Evolutionary conservation across 2,888 invertebrate species (phyloP).

Genomic region (Macroteleia sp.): DNA sequence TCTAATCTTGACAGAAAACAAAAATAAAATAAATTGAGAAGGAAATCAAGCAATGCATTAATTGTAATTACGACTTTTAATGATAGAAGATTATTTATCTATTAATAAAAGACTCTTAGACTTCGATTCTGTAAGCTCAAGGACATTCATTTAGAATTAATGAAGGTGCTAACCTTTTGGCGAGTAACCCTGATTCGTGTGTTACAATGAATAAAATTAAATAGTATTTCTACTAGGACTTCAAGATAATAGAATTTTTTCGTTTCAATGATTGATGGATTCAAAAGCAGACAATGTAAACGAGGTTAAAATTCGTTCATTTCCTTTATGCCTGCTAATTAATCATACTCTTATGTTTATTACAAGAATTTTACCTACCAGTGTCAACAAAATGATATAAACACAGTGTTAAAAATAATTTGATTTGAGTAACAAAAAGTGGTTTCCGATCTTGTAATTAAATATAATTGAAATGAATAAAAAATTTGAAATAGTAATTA

Average conservation of each 20-base stretch:
- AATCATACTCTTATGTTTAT: too few species aligned
- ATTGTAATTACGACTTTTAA: too few species aligned
- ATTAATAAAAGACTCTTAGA: constrained; percentile 16
- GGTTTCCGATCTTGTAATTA: too few species aligned
- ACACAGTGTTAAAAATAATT: too few species aligned
- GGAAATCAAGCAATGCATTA: too few species aligned
- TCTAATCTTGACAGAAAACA: too few species aligned
- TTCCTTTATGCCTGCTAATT: constrained; percentile 38
- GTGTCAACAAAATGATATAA: too few species aligned
- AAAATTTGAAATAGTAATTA: too few species aligned
- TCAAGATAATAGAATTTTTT: constrained; percentile 51
- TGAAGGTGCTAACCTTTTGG: constrained; percentile 57
- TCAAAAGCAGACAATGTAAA: constrained; percentile 45
- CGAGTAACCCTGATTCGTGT: constrained; percentile 36
- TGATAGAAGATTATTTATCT: neutral
- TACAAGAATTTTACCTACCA: too few species aligned
- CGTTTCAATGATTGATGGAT: constrained; percentile 44
- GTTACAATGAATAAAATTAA: constrained; percentile 27
- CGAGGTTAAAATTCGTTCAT: constrained; percentile 53
- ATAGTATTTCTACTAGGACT: constrained; percentile 31
- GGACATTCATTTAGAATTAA: constrained; percentile 29
- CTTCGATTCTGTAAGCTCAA: constrained; percentile 15
- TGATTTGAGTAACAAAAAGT: too few species aligned
- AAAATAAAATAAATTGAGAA: too few species aligned
- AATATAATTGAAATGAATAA: too few species aligned